Evolutionary conservation across 1,140 invertebrate genomes (phyloP), one percentile per base, ranked within the genome.

Genomic region (Paracyclopina nana): DNA sequence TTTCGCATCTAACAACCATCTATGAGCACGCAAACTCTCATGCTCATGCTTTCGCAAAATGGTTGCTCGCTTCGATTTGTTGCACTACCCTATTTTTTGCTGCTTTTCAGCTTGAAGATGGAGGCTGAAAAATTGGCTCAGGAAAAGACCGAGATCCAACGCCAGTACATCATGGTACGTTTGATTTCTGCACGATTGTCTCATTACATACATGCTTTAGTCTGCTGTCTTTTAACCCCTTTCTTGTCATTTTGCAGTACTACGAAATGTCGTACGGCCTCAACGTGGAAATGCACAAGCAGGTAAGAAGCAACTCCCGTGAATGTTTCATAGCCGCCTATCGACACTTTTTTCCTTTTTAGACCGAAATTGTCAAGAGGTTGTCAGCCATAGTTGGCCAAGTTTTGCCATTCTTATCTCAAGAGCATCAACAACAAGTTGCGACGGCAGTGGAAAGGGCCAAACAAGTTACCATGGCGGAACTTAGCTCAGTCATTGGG

Each of bases 271-370:
- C 90, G 24, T 96, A 95, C 71, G 90, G 90, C 56, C 76, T 97
- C 63, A 96, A 96, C 69, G 88, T 96, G 60, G 94, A 98, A 76
- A 95, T 97, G 87, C 90, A 96, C 70, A 97, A 97, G 78, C 94
- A 95, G 80, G 85, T 91, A 75, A 76, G 75, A 38, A 38, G 9
- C 20, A n/a, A n/a, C n/a, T n/a, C n/a, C n/a, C n/a, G n/a, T n/a
- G 34, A 38, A 9, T 38, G 9, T 16, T 16, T 3, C 20, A 38
- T 38, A 38, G 14, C 34, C 20, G 5, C 20, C 34, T 38, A 5
- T 38, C 34, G n/a, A 38, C 34, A 38, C 9, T 20, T 55, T 57
- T 50, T 60, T 54, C 58, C 20, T 46, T 68, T 67, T 14, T 63
- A 75, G 72, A 72, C 71, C 27, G 76, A 78, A 62, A 75, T 77